Conservation (phyloP, 2,888 invertebrate species). For the Hirtodrosophila histrioides region DNA sequence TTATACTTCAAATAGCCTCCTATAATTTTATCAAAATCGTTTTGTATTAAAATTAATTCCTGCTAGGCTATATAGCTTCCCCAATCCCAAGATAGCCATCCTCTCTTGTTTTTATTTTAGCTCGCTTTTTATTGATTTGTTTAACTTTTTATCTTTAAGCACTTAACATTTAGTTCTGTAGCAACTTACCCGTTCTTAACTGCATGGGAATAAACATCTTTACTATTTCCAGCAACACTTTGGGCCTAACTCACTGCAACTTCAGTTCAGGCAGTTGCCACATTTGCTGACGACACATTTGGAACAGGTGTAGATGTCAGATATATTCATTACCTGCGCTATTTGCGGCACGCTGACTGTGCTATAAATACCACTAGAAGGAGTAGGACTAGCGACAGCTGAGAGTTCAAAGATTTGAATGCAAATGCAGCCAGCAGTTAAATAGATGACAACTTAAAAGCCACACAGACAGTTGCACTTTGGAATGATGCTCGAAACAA, state of each 20-base stretch:
- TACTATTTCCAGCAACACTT: constrained; percentile 3
- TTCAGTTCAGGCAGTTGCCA: constrained; percentile 17
- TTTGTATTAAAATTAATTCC: no score
- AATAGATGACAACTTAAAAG: constrained; percentile 41
- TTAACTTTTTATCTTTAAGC: no score
- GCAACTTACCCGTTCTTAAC: no score
- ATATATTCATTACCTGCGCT: constrained; percentile 36
- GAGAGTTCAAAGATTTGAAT: constrained; percentile 7
- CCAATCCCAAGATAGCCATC: no score
- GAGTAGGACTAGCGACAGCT: constrained; percentile 8
- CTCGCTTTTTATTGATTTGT: no score
- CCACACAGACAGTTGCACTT: constrained; percentile 17
- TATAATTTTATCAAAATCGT: no score
- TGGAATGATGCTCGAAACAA: constrained; percentile 11
- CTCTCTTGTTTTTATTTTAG: no score
- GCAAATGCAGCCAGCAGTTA: constrained; percentile 35
- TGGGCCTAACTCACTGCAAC: constrained; percentile 13
- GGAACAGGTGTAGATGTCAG: constrained; percentile 77
- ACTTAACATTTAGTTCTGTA: no score
- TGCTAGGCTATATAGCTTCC: no score
- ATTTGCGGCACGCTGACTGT: constrained; percentile 42
- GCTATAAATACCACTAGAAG: constrained; percentile 49
- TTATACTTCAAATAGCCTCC: no score
- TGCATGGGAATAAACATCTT: no score
- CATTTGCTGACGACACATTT: constrained; percentile 59